A percentile compares a stretch with the other conserved stretches of the same genome.
phyloP scores from a whole-genome alignment of 2,113 vertebrate genomes.

The Etheostoma cragini region DNA sequence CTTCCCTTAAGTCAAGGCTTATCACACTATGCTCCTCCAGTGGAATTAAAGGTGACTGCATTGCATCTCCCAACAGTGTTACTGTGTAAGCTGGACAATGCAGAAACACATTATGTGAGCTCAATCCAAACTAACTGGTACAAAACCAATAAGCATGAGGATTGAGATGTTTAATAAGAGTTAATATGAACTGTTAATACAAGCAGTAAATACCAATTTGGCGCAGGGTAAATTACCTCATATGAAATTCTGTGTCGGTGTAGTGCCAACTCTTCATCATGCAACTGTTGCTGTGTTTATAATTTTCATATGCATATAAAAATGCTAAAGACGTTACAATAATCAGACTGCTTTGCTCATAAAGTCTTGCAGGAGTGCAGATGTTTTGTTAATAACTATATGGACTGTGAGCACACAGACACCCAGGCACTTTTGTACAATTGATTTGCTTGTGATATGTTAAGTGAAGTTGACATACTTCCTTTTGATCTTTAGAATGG shows the following conservation, averaged over 20 bases:
- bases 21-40: constrained; percentile 20
- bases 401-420: constrained; percentile 28
- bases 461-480: constrained; percentile 60
- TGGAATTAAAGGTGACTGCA: neutral
- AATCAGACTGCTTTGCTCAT: constrained; percentile 42
- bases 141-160: neutral
- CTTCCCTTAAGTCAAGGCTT: constrained; percentile 10
- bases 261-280: neutral
- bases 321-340: constrained; percentile 14
- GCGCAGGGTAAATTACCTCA: neutral
- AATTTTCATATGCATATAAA: constrained; percentile 18
- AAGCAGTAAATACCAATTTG: neutral
- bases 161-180: neutral
- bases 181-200: neutral
- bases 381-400: constrained; percentile 32
- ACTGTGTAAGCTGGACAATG: neutral
- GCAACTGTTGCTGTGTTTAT: constrained; percentile 24
- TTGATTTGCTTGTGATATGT: constrained; percentile 45
- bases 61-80: neutral
- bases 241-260: neutral
- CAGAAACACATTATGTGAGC: constrained; percentile 2
- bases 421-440: constrained; percentile 14
- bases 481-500: constrained; percentile 68
- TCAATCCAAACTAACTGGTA: neutral
- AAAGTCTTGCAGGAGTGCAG: constrained; percentile 19